phyloP scores from a whole-genome alignment of 2,797 vertebrate species.

The Rhinogobio ventralis region DNA sequence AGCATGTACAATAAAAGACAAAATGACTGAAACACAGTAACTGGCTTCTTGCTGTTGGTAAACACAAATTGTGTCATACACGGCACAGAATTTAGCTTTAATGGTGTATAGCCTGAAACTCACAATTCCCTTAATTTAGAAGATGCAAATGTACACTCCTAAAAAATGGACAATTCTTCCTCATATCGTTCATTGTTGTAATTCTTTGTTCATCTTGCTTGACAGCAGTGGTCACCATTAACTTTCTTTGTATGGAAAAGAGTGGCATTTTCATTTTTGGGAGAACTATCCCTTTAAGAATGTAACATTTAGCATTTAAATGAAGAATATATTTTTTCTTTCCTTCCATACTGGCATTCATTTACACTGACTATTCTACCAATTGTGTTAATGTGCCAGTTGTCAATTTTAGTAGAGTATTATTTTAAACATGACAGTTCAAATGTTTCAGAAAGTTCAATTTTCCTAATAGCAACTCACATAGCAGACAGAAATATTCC shows the following conservation, averaged over 20 bases:
- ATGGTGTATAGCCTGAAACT: neutral
- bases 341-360: neutral
- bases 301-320: neutral
- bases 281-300: neutral
- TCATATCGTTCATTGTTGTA: neutral
- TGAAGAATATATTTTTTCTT: neutral
- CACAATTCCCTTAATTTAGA: neutral
- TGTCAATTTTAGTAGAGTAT: constrained; percentile 14
- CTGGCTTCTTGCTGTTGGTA: constrained; percentile 8
- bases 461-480: constrained; percentile 45
- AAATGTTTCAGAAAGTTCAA: constrained; percentile 32
- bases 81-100: constrained; percentile 5
- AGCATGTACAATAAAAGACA: constrained; percentile 40
- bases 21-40: constrained; percentile 26
- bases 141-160: neutral
- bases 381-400: constrained; percentile 1
- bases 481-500: constrained; percentile 51
- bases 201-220: neutral
- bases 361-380: neutral
- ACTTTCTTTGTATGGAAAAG: neutral
- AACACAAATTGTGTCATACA: constrained; percentile 2
- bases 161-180: neutral
- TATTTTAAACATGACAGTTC: constrained; percentile 30
- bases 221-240: neutral
- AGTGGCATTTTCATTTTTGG: neutral